Conservation (phyloP, 2,888 invertebrate genomes). For the Ochropleura leucogaster region DNA sequence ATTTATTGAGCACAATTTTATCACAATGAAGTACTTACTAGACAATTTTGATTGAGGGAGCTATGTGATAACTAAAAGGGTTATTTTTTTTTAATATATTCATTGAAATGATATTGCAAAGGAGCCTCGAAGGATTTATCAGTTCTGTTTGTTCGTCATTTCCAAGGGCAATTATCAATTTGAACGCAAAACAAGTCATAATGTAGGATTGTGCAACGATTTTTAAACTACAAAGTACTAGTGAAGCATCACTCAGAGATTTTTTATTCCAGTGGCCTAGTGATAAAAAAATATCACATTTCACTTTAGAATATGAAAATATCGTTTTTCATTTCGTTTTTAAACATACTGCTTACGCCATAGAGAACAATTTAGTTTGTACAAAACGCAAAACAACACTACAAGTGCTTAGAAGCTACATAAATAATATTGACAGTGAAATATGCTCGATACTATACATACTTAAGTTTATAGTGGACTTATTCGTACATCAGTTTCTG, state of each 20-base stretch:
- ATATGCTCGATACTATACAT: slow-evolving; percentile 75
- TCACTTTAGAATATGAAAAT: slow-evolving; percentile 88
- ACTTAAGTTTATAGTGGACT: slow-evolving; percentile 73
- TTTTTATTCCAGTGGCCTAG: slow-evolving; percentile 70
- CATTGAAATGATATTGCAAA: slow-evolving; percentile 67
- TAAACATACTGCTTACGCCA: slow-evolving; percentile 79
- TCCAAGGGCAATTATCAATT: slow-evolving; percentile 47
- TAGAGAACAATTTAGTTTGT: slow-evolving; percentile 80
- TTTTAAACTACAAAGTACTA: slow-evolving; percentile 44
- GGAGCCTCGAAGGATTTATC: slow-evolving; percentile 66
- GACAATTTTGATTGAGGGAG: slow-evolving; percentile 53
- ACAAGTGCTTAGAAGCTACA: slow-evolving; percentile 83
- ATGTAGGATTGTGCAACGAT: slow-evolving; percentile 43
- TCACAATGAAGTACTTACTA: slow-evolving; percentile 66
- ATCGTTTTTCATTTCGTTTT: slow-evolving; percentile 76
- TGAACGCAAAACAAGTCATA: slow-evolving; percentile 63
- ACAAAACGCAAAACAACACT: slow-evolving; percentile 84
- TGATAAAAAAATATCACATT: slow-evolving; percentile 87
- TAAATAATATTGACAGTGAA: slow-evolving; percentile 82
- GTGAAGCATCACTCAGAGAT: slow-evolving; percentile 67
- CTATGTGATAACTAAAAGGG: slow-evolving; percentile 46
- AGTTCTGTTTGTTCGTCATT: slow-evolving; percentile 58
- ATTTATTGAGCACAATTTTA: slow-evolving; percentile 63
- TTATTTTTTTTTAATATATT: slow-evolving; percentile 12
- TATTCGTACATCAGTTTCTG: slow-evolving; percentile 60